Evolutionary conservation across 2,797 vertebrate species (phyloP).

Genomic region (Girardinus metallicus): DNA sequence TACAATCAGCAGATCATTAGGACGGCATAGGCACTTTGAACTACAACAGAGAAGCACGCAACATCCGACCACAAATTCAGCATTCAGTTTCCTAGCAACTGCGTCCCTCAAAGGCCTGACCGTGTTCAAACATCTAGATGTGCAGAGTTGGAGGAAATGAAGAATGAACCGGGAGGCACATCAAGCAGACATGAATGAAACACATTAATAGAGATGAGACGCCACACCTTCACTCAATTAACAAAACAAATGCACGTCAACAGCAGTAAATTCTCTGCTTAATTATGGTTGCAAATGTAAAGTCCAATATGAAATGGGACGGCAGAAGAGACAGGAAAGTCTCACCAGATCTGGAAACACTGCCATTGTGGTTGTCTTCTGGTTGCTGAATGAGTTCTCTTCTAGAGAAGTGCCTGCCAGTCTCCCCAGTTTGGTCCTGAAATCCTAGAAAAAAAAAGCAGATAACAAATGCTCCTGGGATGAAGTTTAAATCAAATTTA

Average conservation of each 20-base stretch:
- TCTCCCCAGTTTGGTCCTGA: constrained; percentile 33
- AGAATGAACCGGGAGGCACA: constrained; percentile 24
- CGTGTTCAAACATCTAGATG: constrained; percentile 68
- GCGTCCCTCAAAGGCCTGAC: constrained; percentile 68
- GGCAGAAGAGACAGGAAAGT: not conserved
- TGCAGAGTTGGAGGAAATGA: constrained; percentile 64
- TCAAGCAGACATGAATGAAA: constrained; percentile 16
- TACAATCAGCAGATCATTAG: constrained; percentile 61
- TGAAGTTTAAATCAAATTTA: not conserved
- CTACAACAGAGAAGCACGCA: constrained; percentile 58
- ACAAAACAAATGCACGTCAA: not conserved
- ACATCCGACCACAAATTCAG: constrained; percentile 67
- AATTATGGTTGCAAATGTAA: not conserved
- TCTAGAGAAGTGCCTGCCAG: constrained; percentile 52
- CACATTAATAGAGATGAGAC: constrained; percentile 6
- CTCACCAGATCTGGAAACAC: constrained; percentile 71
- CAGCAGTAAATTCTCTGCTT: not conserved
- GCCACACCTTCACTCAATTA: not conserved
- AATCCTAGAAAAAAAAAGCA: constrained; percentile 33
- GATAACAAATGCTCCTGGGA: not conserved
- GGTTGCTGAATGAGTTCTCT: constrained; percentile 64
- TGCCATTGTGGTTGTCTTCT: constrained; percentile 66
- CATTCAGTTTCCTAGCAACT: constrained; percentile 83
- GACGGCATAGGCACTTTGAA: constrained; percentile 66
- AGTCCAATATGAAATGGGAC: not conserved